phyloP scores from a whole-genome alignment of 1,140 invertebrate species.

The Ceratosolen fusciceps region DNA sequence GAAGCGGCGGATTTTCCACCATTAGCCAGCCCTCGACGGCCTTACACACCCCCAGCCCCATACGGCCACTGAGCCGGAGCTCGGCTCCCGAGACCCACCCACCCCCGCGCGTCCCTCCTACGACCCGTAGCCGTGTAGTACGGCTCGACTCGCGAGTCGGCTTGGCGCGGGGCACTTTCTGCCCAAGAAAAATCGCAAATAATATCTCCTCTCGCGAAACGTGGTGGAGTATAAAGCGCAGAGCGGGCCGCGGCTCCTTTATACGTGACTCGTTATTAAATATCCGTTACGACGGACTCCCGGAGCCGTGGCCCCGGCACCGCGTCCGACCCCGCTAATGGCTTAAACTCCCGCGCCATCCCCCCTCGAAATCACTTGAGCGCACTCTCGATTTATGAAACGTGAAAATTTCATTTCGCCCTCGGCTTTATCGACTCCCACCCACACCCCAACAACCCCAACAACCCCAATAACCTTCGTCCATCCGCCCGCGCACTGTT shows the following conservation, averaged over 20 bases:
- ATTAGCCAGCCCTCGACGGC: constrained; percentile 58
- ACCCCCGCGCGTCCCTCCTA: neutral
- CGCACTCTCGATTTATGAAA: constrained; percentile 16
- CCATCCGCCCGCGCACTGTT: too few species aligned
- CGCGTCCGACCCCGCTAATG: constrained; percentile 43
- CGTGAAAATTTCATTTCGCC: constrained; percentile 23
- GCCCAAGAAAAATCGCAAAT: constrained; percentile 65
- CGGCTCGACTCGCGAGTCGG: constrained; percentile 33
- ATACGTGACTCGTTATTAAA: constrained; percentile 52
- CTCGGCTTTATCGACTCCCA: too few species aligned
- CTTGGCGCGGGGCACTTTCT: constrained; percentile 58
- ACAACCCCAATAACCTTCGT: too few species aligned
- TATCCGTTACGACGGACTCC: constrained; percentile 36
- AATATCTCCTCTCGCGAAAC: constrained; percentile 57
- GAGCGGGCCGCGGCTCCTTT: constrained; percentile 44
- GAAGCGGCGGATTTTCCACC: constrained; percentile 64
- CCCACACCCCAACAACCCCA: too few species aligned
- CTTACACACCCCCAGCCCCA: too few species aligned
- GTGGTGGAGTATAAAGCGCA: too few species aligned
- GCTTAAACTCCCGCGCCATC: constrained; percentile 31
- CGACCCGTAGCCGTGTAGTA: neutral
- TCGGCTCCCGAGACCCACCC: too few species aligned
- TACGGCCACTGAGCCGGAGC: too few species aligned
- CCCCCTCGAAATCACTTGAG: neutral
- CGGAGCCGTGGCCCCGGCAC: constrained; percentile 8